Percentiles rank a stretch among this genome's conserved stretches.
These are phyloP conservation scores for Chlorospingus semifuscus DNA, from an alignment of 2,797 vertebrate genomes.

Conservation along the genomic window DNA sequence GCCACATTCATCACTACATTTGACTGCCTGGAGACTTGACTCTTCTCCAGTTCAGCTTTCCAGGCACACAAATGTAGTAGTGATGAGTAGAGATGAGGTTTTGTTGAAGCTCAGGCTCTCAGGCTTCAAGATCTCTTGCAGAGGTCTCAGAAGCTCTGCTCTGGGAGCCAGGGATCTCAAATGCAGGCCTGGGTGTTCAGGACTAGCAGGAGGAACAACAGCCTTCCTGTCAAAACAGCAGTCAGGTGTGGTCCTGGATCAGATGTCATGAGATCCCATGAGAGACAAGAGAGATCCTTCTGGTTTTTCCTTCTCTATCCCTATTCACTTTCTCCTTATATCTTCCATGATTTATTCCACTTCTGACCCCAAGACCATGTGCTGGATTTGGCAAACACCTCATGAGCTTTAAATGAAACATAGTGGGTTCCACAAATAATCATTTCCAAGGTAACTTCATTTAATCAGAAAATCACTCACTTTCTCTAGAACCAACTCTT, in stretches of 20 bases:
- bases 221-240: not conserved
- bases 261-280: not conserved
- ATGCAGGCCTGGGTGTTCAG: not conserved
- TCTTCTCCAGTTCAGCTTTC: not conserved
- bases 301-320: not conserved
- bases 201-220: not conserved
- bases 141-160: not conserved
- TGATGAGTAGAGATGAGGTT: not conserved
- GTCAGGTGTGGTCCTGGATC: not conserved
- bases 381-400: not conserved
- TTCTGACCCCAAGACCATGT: not conserved
- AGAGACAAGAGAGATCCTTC: not conserved
- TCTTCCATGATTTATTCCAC: not conserved
- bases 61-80: not conserved
- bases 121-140: not conserved
- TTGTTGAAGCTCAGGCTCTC: not conserved
- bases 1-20: not conserved
- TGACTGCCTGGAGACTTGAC: not conserved
- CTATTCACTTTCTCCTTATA: not conserved
- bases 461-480: not conserved
- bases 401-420: not conserved
- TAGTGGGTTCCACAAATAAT: not conserved
- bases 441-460: not conserved
- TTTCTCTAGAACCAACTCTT: not conserved
- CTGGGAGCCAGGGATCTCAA: not conserved